These are phyloP conservation scores for Triplophysa rosa DNA, from an alignment of 2,113 vertebrate species.

Conservation along the genomic window DNA sequence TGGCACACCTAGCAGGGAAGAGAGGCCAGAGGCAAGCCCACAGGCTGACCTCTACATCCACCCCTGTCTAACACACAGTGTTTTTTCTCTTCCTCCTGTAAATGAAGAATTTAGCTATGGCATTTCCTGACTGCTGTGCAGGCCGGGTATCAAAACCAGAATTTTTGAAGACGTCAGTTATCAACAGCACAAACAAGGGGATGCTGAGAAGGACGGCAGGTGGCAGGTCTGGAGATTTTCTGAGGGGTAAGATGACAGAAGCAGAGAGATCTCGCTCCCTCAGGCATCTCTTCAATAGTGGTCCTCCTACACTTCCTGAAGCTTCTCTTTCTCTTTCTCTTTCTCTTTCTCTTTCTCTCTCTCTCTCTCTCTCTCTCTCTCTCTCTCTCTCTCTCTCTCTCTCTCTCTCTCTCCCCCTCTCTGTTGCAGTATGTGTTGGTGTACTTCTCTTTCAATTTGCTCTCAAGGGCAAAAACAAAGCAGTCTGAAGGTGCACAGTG, in stretches of 20 bases:
- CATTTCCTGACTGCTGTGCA: conserved; percentile 10
- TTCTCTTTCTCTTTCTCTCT: too few species aligned
- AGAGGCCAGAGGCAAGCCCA: conserved; percentile 51
- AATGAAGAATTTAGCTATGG: not conserved
- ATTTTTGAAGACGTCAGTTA: conserved; percentile 18
- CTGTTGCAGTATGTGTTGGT: not conserved
- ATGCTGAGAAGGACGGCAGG: conserved; percentile 5
- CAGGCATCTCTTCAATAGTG: conserved; percentile 36
- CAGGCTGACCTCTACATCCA: conserved; percentile 44
- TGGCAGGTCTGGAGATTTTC: conserved; percentile 22
- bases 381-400: not conserved
- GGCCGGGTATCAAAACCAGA: not conserved
- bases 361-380: not conserved
- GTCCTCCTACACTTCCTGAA: conserved; percentile 33
- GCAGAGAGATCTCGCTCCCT: conserved; percentile 20
- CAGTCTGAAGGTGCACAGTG: conserved; percentile 4
- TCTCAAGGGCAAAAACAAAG: conserved; percentile 35
- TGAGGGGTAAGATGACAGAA: conserved; percentile 31
- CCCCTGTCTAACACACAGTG: not conserved
- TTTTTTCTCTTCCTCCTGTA: not conserved
- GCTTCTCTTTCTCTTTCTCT: not conserved
- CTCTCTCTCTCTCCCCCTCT: not conserved
- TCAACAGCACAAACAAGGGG: conserved; percentile 7
- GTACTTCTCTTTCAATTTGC: conserved; percentile 28
- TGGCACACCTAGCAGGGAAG: conserved; percentile 20